These are phyloP conservation scores for Phyllotreta striolata DNA, from an alignment of 2,888 invertebrate species.

Conservation along the genomic window DNA sequence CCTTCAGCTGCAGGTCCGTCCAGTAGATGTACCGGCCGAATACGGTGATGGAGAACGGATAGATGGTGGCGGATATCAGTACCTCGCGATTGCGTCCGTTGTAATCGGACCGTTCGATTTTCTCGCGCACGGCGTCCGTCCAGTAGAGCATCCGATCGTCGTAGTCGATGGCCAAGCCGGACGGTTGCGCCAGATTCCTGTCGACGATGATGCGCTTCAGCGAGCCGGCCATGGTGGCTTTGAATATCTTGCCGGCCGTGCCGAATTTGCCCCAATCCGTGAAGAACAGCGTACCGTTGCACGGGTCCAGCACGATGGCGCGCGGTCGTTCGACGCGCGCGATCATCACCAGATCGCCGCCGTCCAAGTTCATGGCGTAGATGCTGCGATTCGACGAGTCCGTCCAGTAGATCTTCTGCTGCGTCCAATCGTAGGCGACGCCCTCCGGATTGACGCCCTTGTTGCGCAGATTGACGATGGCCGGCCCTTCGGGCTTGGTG, in stretches of 20 bases:
- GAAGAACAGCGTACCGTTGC: slow-evolving; percentile 93
- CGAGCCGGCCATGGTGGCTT: slow-evolving; percentile 97
- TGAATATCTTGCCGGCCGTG: slow-evolving; percentile 91
- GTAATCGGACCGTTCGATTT: slow-evolving; percentile 91
- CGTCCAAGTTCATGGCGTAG: slow-evolving; percentile 93
- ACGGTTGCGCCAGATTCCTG: slow-evolving; percentile 91
- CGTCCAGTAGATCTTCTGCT: slow-evolving; percentile 97
- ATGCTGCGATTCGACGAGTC: slow-evolving; percentile 94
- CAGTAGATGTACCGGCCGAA: slow-evolving; percentile 92
- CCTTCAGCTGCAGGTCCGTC: slow-evolving; percentile 92
- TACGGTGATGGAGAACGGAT: slow-evolving; percentile 94
- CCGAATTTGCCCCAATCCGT: slow-evolving; percentile 97
- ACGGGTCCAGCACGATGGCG: slow-evolving; percentile 96
- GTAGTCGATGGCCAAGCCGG: slow-evolving; percentile 94
- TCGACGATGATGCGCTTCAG: slow-evolving; percentile 87
- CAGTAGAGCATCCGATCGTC: slow-evolving; percentile 93
- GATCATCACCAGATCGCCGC: slow-evolving; percentile 88
- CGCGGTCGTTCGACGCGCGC: slow-evolving; percentile 91
- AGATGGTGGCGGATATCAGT: slow-evolving; percentile 88
- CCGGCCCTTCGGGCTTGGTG: slow-evolving; percentile 69
- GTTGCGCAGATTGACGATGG: slow-evolving; percentile 73
- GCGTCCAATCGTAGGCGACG: slow-evolving; percentile 97
- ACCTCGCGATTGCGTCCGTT: slow-evolving; percentile 84
- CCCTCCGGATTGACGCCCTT: slow-evolving; percentile 89
- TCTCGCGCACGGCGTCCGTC: slow-evolving; percentile 96